Conservation (phyloP, 1,140 invertebrate species). For the Monochamus saltuarius region DNA sequence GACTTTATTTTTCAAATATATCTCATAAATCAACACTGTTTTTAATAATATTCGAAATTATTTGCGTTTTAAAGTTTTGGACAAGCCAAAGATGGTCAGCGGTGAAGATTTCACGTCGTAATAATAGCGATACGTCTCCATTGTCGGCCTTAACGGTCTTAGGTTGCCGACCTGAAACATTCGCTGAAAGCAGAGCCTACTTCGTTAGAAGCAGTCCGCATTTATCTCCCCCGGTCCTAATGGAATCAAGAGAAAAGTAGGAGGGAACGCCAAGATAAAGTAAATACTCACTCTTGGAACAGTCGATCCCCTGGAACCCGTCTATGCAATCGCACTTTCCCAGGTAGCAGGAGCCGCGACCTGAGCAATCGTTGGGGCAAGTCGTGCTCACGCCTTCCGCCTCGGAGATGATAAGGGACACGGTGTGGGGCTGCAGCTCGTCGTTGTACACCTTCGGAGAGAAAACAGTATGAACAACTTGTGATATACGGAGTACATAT, state of each 20-base stretch:
- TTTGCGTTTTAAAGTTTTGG: too few relatives aligned
- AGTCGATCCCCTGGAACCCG: slow-evolving; percentile 88
- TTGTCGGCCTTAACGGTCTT: too few relatives aligned
- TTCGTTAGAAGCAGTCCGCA: too few relatives aligned
- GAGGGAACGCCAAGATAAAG: slow-evolving; percentile 1
- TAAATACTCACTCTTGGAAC: slow-evolving; percentile 47
- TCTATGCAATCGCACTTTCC: slow-evolving; percentile 95
- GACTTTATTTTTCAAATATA: too few relatives aligned
- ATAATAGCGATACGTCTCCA: too few relatives aligned
- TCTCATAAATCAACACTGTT: too few relatives aligned
- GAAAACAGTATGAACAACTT: not conserved
- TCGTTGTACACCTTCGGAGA: slow-evolving; percentile 79
- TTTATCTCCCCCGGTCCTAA: not conserved
- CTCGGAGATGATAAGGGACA: slow-evolving; percentile 77
- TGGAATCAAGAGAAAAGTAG: not conserved
- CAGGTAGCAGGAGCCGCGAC: slow-evolving; percentile 90
- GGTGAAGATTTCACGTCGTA: too few relatives aligned
- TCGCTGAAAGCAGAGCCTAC: too few relatives aligned
- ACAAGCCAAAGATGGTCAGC: too few relatives aligned
- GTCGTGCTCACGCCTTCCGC: slow-evolving; percentile 84
- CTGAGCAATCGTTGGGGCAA: slow-evolving; percentile 92
- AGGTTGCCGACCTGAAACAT: too few relatives aligned
- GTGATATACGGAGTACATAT: too few relatives aligned
- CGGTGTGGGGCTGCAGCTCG: slow-evolving; percentile 78
- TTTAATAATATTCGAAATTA: too few relatives aligned